Conservation (phyloP, 2,797 vertebrate species). For the Ctenopoma kingsleyae region DNA sequence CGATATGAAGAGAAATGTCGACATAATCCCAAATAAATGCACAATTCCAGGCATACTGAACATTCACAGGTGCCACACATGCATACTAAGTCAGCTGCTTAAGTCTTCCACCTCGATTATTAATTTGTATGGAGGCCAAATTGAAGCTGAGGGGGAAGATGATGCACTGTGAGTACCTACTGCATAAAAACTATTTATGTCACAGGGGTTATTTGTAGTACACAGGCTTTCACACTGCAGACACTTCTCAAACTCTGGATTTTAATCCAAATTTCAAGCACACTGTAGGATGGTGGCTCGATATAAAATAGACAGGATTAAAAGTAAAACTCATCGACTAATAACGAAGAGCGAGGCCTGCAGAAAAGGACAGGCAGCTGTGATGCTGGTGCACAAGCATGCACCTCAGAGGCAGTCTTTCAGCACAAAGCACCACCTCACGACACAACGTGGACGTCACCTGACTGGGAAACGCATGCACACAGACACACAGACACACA, state of each 20-base stretch:
- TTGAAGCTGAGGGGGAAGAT: conserved; percentile 16
- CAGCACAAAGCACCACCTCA: conserved; percentile 17
- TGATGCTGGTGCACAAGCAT: neutral
- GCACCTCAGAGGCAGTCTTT: neutral
- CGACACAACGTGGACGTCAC: conserved; percentile 40
- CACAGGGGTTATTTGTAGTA: conserved; percentile 19
- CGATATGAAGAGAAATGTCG: conserved; percentile 6
- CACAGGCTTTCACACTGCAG: conserved; percentile 5
- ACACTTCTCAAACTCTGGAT: neutral
- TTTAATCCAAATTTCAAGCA: conserved; percentile 2
- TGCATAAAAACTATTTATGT: conserved; percentile 32
- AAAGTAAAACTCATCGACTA: neutral
- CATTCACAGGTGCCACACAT: conserved; percentile 2
- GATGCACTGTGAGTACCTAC: conserved; percentile 21
- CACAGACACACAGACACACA: neutral
- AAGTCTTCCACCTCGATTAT: conserved; percentile 32
- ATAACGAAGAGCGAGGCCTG: too few species aligned
- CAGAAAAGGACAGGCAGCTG: neutral
- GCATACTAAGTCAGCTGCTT: conserved; percentile 13
- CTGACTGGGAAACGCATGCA: conserved; percentile 18
- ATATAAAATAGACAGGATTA: neutral
- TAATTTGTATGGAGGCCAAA: conserved; percentile 37
- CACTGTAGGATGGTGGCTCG: neutral
- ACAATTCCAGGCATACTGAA: neutral
- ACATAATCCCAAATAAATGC: conserved; percentile 35